phyloP scores from a whole-genome alignment of 2,797 vertebrate species.

The Sebastes variabilis region DNA sequence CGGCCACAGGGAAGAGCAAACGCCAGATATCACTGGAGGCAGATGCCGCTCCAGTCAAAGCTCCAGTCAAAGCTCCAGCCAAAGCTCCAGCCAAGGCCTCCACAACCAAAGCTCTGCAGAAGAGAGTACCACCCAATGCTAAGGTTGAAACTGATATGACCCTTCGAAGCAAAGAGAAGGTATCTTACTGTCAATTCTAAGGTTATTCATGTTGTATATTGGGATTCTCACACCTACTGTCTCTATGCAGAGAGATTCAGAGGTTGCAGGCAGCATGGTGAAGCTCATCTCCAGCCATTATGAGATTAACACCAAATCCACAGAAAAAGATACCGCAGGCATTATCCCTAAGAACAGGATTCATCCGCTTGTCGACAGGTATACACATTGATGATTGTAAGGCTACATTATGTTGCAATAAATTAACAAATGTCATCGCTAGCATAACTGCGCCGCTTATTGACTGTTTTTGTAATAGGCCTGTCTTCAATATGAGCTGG shows the following conservation, averaged over 20 bases:
- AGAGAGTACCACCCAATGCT: not conserved
- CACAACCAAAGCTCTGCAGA: constrained; percentile 32
- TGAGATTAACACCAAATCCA: constrained; percentile 25
- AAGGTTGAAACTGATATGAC: constrained; percentile 4
- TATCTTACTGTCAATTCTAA: constrained; percentile 24
- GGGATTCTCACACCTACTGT: not conserved
- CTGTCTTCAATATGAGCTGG: constrained; percentile 63
- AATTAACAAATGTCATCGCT: not conserved
- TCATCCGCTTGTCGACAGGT: constrained; percentile 63
- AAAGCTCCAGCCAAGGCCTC: constrained; percentile 31
- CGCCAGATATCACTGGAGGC: not conserved
- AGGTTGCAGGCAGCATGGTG: constrained; percentile 70
- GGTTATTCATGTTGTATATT: not conserved
- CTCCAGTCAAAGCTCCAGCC: too few species aligned
- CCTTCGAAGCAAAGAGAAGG: constrained; percentile 65
- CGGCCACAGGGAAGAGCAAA: constrained; percentile 26
- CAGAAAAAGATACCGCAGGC: constrained; percentile 23
- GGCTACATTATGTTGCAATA: not conserved
- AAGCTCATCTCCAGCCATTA: constrained; percentile 79
- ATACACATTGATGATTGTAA: not conserved
- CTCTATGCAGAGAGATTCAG: constrained; percentile 58
- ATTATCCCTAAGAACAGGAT: not conserved
- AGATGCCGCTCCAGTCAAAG: constrained; percentile 6
- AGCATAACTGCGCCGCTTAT: not conserved
- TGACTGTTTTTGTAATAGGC: constrained; percentile 46